Percentiles rank a stretch among this genome's conserved stretches.
These are phyloP conservation scores for Sminthurinus aureus DNA, from an alignment of 2,888 invertebrate species.

Conservation along the genomic window DNA sequence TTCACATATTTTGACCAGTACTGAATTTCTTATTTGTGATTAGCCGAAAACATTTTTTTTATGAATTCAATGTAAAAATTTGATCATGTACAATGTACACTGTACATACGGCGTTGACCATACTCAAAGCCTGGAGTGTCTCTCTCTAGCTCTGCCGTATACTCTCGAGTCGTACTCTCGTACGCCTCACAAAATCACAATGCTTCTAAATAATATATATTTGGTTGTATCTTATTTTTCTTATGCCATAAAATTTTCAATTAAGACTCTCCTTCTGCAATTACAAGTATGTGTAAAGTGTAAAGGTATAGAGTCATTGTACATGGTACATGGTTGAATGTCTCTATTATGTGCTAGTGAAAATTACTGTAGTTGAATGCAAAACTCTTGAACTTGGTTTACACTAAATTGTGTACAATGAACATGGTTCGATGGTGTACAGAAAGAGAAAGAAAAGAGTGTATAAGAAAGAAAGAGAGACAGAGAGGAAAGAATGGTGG, in stretches of 20 bases:
- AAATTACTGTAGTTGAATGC: not conserved
- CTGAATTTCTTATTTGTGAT: too few species aligned
- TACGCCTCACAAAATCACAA: not conserved
- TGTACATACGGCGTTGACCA: too few species aligned
- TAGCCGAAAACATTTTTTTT: too few species aligned
- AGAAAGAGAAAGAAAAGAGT: too few species aligned
- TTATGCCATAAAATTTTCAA: not conserved
- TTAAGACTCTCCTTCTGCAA: not conserved
- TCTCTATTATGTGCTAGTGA: too few species aligned
- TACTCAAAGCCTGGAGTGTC: too few species aligned
- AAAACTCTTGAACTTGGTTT: slow-evolving; percentile 19
- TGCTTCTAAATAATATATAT: not conserved
- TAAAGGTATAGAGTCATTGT: not conserved
- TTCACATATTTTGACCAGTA: too few species aligned
- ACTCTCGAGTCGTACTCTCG: too few species aligned
- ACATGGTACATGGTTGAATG: not conserved
- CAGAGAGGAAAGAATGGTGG: not conserved
- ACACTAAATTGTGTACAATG: slow-evolving; percentile 8
- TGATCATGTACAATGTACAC: too few species aligned
- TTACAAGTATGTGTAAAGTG: not conserved
- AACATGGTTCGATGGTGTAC: not conserved
- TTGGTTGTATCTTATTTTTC: not conserved
- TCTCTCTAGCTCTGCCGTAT: too few species aligned
- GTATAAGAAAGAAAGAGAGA: not conserved
- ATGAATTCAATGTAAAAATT: too few species aligned